These are phyloP conservation scores for Caenorhabditis angaria DNA, from an alignment of 2,888 invertebrate species.

Conservation along the genomic window DNA sequence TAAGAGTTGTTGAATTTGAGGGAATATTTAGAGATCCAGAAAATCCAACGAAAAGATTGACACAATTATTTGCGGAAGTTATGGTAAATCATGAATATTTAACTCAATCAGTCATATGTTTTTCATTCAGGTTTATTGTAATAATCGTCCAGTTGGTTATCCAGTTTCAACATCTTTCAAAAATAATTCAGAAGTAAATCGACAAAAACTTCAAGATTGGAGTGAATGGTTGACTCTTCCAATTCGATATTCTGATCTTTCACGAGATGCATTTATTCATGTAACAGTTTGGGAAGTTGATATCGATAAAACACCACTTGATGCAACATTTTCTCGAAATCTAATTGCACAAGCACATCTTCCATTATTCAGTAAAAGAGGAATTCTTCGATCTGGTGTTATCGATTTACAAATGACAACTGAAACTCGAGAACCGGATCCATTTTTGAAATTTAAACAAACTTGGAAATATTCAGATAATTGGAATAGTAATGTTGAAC, in stretches of 20 bases:
- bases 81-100: conserved; percentile 18
- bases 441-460: conserved; percentile 23
- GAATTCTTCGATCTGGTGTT: conserved; percentile 83
- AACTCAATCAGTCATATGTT: not conserved
- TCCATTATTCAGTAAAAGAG: conserved; percentile 91
- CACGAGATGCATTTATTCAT: conserved; percentile 64
- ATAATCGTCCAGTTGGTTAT: conserved; percentile 59
- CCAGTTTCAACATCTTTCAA: conserved; percentile 63
- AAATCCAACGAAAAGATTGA: conserved; percentile 46
- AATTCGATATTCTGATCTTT: conserved; percentile 64
- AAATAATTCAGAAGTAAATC: conserved; percentile 40
- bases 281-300: conserved; percentile 64
- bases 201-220: conserved; percentile 60
- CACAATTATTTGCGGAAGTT: conserved; percentile 46
- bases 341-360: conserved; percentile 91
- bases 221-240: conserved; percentile 68
- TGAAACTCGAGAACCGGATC: conserved; percentile 25
- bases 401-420: conserved; percentile 80
- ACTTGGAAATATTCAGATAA: conserved; percentile 43
- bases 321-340: conserved; percentile 24
- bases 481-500: conserved; percentile 34
- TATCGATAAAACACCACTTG: not conserved
- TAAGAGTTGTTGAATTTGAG: conserved; percentile 51
- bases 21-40: conserved; percentile 47
- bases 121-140: conserved; percentile 60